Conservation (phyloP, 2,113 vertebrate genomes). For the Pyxicephalus adspersus region DNA sequence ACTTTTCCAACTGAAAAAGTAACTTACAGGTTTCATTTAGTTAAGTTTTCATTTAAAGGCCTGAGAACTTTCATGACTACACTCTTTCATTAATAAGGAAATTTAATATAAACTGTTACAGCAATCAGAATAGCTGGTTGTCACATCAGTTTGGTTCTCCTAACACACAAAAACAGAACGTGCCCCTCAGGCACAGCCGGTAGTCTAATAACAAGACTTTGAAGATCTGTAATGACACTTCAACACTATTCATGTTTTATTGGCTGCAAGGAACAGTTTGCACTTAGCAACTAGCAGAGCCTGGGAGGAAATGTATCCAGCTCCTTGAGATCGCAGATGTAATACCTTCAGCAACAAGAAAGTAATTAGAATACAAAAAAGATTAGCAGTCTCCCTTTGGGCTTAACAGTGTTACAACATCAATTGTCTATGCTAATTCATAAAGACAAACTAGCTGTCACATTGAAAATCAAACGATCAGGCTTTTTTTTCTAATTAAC, state of each 20-base stretch:
- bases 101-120: no score
- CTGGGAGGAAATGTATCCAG: constrained; percentile 14
- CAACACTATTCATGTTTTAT: not conserved
- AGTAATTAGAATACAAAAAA: constrained; percentile 43
- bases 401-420: constrained; percentile 42
- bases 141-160: not conserved
- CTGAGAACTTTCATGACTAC: no score
- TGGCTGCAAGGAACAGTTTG: not conserved
- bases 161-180: not conserved
- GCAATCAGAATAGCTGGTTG: not conserved
- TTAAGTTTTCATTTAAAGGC: no score
- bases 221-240: constrained; percentile 9
- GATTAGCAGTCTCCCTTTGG: constrained; percentile 34
- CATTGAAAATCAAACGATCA: constrained; percentile 21
- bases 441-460: constrained; percentile 44
- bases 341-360: constrained; percentile 42
- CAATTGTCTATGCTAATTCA: constrained; percentile 46
- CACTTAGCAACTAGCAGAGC: constrained; percentile 4
- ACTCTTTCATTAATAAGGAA: no score
- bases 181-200: not conserved
- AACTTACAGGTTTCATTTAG: no score
- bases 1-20: no score
- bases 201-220: constrained; percentile 28
- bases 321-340: constrained; percentile 24
- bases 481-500: constrained; percentile 43